Conservation (phyloP, 2,113 vertebrate species). For the Triplophysa siluroides region DNA sequence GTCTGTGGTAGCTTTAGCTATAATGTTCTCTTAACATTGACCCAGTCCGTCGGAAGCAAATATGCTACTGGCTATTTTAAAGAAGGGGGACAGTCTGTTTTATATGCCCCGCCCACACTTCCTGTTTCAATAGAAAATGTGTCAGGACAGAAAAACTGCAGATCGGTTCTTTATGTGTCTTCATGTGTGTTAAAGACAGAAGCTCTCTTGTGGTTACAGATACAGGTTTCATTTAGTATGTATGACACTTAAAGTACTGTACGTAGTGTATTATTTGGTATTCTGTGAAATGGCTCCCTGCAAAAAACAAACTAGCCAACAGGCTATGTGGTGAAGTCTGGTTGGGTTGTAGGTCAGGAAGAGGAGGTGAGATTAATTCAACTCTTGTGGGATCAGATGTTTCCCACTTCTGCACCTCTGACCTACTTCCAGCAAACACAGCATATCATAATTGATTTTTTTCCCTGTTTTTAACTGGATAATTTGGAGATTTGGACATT, state of each 20-base stretch:
- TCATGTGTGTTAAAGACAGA: too few species aligned
- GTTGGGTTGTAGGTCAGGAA: slow-evolving; percentile 9
- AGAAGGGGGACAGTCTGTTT: slow-evolving; percentile 14
- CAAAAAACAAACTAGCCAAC: neutral
- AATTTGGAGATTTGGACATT: too few species aligned
- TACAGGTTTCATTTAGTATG: too few species aligned
- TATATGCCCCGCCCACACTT: too few species aligned
- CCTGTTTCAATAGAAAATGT: too few species aligned
- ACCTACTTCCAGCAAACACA: neutral
- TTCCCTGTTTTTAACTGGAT: too few species aligned
- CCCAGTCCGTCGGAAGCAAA: neutral
- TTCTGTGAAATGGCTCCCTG: neutral
- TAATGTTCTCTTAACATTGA: too few species aligned
- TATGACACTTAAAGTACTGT: neutral
- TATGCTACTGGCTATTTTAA: neutral
- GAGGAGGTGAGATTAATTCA: slow-evolving; percentile 30
- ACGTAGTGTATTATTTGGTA: neutral
- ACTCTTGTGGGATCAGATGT: slow-evolving; percentile 15
- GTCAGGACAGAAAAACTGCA: too few species aligned
- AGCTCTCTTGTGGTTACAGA: too few species aligned
- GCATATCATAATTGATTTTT: too few species aligned
- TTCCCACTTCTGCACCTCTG: neutral
- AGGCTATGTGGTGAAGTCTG: slow-evolving; percentile 11
- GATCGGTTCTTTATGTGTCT: too few species aligned
- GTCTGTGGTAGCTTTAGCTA: slow-evolving; percentile 29